These are phyloP conservation scores for Nemapogon koenigi DNA, from an alignment of 2,888 invertebrate genomes.

Conservation along the genomic window DNA sequence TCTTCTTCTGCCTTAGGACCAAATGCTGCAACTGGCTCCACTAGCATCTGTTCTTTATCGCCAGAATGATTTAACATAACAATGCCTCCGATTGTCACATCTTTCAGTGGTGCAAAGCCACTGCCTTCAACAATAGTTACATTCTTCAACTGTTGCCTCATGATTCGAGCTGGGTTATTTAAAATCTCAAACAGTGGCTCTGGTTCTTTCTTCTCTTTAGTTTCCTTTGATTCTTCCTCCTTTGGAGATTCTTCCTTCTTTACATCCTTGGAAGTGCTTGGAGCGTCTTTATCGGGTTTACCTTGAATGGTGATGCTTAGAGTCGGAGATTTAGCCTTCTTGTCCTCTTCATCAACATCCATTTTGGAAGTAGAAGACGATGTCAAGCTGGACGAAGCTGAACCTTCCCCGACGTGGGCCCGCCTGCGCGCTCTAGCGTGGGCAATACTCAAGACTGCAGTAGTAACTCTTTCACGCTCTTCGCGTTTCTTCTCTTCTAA, in stretches of 20 bases:
- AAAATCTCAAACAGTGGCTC: slow-evolving; percentile 93
- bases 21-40: slow-evolving; percentile 91
- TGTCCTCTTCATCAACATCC: slow-evolving; percentile 81
- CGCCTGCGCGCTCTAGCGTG: slow-evolving; percentile 91
- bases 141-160: slow-evolving; percentile 88
- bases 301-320: slow-evolving; percentile 57
- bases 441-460: slow-evolving; percentile 92
- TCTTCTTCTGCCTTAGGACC: slow-evolving; percentile 93
- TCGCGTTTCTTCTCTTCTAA: slow-evolving; percentile 98
- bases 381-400: slow-evolving; percentile 61
- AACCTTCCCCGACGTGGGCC: slow-evolving; percentile 76
- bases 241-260: slow-evolving; percentile 53
- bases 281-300: slow-evolving; percentile 48
- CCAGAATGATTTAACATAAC: slow-evolving; percentile 91
- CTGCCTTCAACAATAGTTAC: slow-evolving; percentile 82
- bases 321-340: slow-evolving; percentile 52
- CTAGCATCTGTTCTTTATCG: slow-evolving; percentile 82
- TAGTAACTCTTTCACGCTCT: slow-evolving; percentile 96
- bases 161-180: slow-evolving; percentile 92
- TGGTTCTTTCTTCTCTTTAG: slow-evolving; percentile 77
- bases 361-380: slow-evolving; percentile 76
- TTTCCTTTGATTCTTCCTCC: slow-evolving; percentile 48
- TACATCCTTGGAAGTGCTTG: slow-evolving; percentile 50
- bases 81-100: slow-evolving; percentile 93
- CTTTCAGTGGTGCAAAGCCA: slow-evolving; percentile 86